Evolutionary conservation across 1,140 invertebrate species (phyloP), one percentile per base, ranked within the genome.

Genomic region (Yoshiicerus persimilis): DNA sequence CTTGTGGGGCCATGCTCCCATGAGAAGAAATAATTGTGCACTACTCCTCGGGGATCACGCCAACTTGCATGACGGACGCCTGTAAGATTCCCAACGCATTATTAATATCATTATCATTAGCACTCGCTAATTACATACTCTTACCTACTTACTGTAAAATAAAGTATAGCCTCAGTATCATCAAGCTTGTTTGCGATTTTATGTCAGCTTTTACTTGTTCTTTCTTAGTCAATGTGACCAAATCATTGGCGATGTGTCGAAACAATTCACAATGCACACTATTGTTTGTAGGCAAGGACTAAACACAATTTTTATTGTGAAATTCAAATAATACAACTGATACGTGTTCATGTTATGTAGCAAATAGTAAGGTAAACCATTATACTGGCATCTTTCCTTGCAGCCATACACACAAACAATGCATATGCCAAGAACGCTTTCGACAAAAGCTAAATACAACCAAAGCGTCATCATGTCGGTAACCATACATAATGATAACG

Each of bases 21-120:
- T 91, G 96, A 97, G 95, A 97, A 97, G 95, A 98, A 98, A 93
- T 98, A 98, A 32, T 96, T 96, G 91, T 97, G 96, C 1, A 95
- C 94, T 23, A 97, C 96, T 27, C 96, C 96, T 83, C 96, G 93
- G 4, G 96, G 96, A 92, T 97, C 96, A 90, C 96, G 95, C 93
- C 97, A 97, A 11, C 95, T 95, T 23, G 96, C 95, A 91, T 97
- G 96, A 88, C 96, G 95, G 3, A 97, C 96, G 87, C 96, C 96
- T 97, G 77, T 41, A 86, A 25, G 64, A 83, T 41, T 30, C 2
- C 8, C 2, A 62, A 80, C 70, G 39, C 36, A 47, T 20, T 34
- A 5, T 20, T 10, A 87, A 30, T 80, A 10, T 39, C 70, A 62
- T 11, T 32, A 16, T 70, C 66, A 70, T 30, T 70, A 70, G 27